phyloP scores from a whole-genome alignment of 2,113 vertebrate species.

The Athene cunicularia region DNA sequence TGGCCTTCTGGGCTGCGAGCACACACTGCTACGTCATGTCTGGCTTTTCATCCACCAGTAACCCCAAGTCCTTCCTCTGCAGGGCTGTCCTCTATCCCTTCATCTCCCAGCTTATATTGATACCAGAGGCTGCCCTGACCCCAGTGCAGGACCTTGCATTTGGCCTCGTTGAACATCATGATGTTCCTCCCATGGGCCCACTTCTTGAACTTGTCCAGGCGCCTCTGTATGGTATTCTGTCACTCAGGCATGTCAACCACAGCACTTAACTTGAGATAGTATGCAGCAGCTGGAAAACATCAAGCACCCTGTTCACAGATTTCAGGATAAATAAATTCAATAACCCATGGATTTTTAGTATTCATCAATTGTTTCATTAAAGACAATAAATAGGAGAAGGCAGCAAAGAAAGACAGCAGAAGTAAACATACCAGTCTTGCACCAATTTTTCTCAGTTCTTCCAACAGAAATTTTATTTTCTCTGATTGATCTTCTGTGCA shows the following conservation, averaged over 20 bases:
- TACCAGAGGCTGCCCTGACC: rapidly evolving
- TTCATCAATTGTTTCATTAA: not conserved
- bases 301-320: not conserved
- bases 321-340: not conserved
- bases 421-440: not conserved
- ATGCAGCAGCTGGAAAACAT: not conserved
- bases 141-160: not conserved
- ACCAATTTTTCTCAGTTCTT: not conserved
- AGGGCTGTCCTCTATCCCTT: not conserved
- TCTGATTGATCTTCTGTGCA: not conserved
- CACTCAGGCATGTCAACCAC: rapidly evolving
- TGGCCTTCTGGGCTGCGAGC: not conserved
- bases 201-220: not conserved
- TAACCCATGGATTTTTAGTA: not conserved
- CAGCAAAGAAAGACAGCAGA: not conserved
- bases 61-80: not conserved
- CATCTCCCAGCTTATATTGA: not conserved
- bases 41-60: not conserved
- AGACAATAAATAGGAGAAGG: not conserved
- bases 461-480: not conserved
- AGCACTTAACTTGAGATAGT: not conserved
- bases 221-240: not conserved
- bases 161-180: not conserved
- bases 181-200: not conserved
- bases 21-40: not conserved